Base-by-base conservation (phyloP, 2,113 vertebrate species). In the Serinus canaria region DNA sequence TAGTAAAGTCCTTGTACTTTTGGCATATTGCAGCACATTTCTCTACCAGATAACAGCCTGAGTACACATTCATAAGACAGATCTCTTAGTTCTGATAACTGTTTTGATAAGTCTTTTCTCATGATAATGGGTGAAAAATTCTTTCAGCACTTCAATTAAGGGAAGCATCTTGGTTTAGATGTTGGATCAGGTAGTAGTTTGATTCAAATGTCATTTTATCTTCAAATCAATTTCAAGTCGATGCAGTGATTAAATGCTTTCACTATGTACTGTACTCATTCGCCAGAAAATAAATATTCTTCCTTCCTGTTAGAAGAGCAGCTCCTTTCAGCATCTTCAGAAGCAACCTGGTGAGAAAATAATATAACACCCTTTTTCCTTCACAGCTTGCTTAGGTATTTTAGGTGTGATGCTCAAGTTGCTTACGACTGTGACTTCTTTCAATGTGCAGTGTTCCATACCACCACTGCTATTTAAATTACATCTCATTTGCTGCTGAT, bases 351-450 rank as follows among this genome's bases (percentile, higher is more conserved):
- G 30, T 28, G 77, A 92, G 67, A 95, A 89, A 92, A 95, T 92
- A 95, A 89, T 76, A 20, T 37, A 84, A 82, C 69, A 89, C 24
- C 7, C 28, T 67, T 94, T 91, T 91, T 63, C 37, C 58, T 89
- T 96, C 93, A 62, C 94, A 95, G 53, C 67, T 94, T 91, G 87
- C 58, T 75, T 43, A 44, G 18, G 53, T 94, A 70, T 83, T 91
- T 68, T 58, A 76, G 63, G 47, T 80, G 74, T 33, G 41, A 94
- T 82, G 39, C 33, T 94, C 37, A 68, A 64, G 89, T 60, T 84
- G 30, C 78, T 79, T 89, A 76, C 0, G 2, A 62, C 49, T 79
- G 49, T 47, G 81, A 82, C 58, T 94, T 72, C 37, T 76, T 82
- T 66, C 27, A 0, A n/a, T 43, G 56, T 0, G 0, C 15, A 78